Evolutionary conservation across 2,888 invertebrate genomes (phyloP).

Genomic region (Synergus laeviventris): DNA sequence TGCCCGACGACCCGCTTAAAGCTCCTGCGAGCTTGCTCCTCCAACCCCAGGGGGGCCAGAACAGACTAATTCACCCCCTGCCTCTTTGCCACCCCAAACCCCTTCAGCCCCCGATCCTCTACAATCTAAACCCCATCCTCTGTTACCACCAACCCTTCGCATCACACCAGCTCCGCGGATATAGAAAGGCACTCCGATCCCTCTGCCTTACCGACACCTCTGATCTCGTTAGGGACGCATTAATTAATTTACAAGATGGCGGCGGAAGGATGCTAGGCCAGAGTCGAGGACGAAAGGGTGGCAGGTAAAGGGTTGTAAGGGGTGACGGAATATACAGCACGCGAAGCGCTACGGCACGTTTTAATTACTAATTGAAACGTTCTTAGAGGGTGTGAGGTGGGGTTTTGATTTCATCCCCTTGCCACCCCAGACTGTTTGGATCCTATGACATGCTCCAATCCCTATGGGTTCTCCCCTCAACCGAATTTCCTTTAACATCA

Average conservation of each 20-base stretch:
- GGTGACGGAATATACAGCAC: slow-evolving; percentile 52
- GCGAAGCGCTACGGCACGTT: slow-evolving; percentile 62
- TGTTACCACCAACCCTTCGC: slow-evolving; percentile 26
- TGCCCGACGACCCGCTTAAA: slow-evolving; percentile 44
- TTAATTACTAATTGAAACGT: slow-evolving; percentile 72
- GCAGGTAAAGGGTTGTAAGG: slow-evolving; percentile 11
- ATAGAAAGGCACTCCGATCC: slow-evolving; percentile 61
- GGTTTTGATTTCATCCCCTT: slow-evolving; percentile 9
- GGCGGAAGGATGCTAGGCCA: slow-evolving; percentile 47
- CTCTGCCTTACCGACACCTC: slow-evolving; percentile 71
- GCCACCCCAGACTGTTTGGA: slow-evolving; percentile 32
- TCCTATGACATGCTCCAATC: slow-evolving; percentile 33
- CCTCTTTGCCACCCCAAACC: slow-evolving; percentile 31
- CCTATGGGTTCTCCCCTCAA: slow-evolving; percentile 31
- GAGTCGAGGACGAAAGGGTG: slow-evolving; percentile 38
- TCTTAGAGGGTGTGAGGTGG: slow-evolving; percentile 46
- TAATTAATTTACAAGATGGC: slow-evolving; percentile 74
- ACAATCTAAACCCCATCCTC: slow-evolving; percentile 21
- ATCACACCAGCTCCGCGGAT: slow-evolving; percentile 48
- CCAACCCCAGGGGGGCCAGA: slow-evolving; percentile 50
- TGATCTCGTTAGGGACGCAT: slow-evolving; percentile 73
- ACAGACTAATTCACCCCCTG: slow-evolving; percentile 68
- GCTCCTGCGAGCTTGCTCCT: slow-evolving; percentile 46
- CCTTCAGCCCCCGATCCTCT: not conserved
- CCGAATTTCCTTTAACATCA: slow-evolving; percentile 54